Evolutionary conservation across 2,888 invertebrate genomes (phyloP).

Genomic region (Synergus gifuensis): DNA sequence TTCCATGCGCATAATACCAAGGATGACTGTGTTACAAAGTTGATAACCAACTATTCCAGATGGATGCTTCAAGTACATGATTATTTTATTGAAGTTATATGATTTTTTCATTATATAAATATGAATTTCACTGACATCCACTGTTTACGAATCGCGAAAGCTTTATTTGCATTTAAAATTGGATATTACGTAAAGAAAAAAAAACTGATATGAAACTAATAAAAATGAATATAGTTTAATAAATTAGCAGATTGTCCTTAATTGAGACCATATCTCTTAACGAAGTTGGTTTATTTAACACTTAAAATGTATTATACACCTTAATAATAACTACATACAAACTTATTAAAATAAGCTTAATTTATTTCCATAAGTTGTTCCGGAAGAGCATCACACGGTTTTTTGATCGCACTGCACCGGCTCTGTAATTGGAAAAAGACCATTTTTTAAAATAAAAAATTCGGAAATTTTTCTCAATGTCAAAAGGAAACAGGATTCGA

Average conservation of each 20-base stretch:
- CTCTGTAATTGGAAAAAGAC: constrained; percentile 63
- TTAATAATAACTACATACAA: constrained; percentile 75
- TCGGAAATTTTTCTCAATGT: not conserved
- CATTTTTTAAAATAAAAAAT: no score
- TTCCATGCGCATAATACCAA: constrained; percentile 29
- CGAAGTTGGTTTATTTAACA: constrained; percentile 73
- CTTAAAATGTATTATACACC: constrained; percentile 71
- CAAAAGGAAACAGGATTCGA: not conserved
- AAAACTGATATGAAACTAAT: not conserved
- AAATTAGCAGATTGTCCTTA: not conserved
- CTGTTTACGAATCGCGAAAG: not conserved
- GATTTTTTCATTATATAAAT: not conserved
- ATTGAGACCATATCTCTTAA: constrained; percentile 59
- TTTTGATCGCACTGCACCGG: constrained; percentile 60
- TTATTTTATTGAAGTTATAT: not conserved
- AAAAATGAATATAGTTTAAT: not conserved
- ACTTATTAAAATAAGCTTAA: constrained; percentile 75
- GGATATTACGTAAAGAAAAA: not conserved
- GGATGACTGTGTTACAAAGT: constrained; percentile 24
- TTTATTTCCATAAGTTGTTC: constrained; percentile 68
- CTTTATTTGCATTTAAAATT: not conserved
- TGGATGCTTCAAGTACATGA: constrained; percentile 18
- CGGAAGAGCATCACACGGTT: constrained; percentile 64
- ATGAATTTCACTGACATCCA: not conserved
- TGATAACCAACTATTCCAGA: constrained; percentile 35